Conservation (phyloP, 2,888 invertebrate genomes). For the Tethea ocularis region DNA sequence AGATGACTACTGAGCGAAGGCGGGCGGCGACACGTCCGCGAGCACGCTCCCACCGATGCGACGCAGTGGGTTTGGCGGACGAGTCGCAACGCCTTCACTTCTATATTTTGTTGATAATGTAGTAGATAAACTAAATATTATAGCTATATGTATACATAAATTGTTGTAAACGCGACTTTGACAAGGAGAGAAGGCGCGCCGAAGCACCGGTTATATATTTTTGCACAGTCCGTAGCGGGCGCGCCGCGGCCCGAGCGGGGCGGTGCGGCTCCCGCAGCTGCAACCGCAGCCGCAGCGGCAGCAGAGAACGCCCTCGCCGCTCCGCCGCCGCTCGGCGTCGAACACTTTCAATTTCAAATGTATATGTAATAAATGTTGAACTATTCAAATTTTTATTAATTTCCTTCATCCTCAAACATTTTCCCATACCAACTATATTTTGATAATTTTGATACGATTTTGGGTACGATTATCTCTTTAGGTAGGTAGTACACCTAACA, state of each 20-base stretch:
- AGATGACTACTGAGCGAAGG: constrained; percentile 20
- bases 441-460: too few relatives aligned
- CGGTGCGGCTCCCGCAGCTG: constrained; percentile 15
- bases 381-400: constrained; percentile 49
- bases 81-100: not conserved
- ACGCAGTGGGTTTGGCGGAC: constrained; percentile 4
- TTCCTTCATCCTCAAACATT: constrained; percentile 13
- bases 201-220: constrained; percentile 76
- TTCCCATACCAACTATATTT: too few relatives aligned
- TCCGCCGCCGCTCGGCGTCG: constrained; percentile 11
- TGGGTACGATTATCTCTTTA: too few relatives aligned
- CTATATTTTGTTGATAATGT: constrained; percentile 60
- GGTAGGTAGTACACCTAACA: too few relatives aligned
- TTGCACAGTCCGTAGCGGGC: constrained; percentile 58
- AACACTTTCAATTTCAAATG: constrained; percentile 66
- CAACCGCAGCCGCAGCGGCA: constrained; percentile 16
- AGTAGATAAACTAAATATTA: constrained; percentile 51
- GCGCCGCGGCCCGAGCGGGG: constrained; percentile 16
- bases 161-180: constrained; percentile 41
- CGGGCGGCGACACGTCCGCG: not conserved
- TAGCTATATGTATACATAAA: constrained; percentile 56
- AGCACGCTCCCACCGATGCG: not conserved
- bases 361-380: constrained; percentile 77
- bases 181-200: constrained; percentile 36
- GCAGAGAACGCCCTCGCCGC: constrained; percentile 10